These are phyloP conservation scores for Steinernema hermaphroditum DNA, from an alignment of 2,888 invertebrate species.

Conservation along the genomic window DNA sequence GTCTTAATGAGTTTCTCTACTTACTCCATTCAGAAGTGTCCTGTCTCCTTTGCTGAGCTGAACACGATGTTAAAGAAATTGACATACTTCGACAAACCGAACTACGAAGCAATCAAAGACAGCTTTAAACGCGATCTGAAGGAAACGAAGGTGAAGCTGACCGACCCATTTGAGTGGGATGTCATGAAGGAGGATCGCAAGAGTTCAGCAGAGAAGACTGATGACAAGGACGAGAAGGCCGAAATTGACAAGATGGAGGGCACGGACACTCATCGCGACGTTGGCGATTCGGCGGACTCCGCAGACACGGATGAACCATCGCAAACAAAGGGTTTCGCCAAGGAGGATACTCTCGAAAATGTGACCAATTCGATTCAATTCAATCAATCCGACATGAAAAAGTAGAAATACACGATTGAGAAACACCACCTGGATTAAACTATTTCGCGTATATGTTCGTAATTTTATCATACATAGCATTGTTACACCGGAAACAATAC, in stretches of 20 bases:
- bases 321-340: constrained; percentile 48
- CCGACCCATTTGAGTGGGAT: constrained; percentile 60
- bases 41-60: constrained; percentile 49
- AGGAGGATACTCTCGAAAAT: constrained; percentile 55
- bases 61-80: constrained; percentile 44
- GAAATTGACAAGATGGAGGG: constrained; percentile 46
- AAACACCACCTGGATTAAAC: too few species aligned
- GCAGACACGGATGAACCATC: constrained; percentile 42
- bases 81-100: constrained; percentile 50
- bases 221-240: constrained; percentile 46
- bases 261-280: constrained; percentile 38
- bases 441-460: too few species aligned
- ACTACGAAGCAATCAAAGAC: constrained; percentile 45
- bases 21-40: constrained; percentile 48
- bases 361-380: too few species aligned
- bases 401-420: too few species aligned
- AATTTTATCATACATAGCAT: too few species aligned
- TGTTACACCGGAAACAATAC: too few species aligned
- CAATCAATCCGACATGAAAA: constrained; percentile 35
- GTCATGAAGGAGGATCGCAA: constrained; percentile 22
- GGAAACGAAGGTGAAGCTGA: constrained; percentile 23
- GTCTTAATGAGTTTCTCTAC: too few species aligned
- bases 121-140: constrained; percentile 36
- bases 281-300: constrained; percentile 43
- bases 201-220: constrained; percentile 28